phyloP scores from a whole-genome alignment of 1,140 invertebrate genomes.

The Rhyzopertha dominica region DNA sequence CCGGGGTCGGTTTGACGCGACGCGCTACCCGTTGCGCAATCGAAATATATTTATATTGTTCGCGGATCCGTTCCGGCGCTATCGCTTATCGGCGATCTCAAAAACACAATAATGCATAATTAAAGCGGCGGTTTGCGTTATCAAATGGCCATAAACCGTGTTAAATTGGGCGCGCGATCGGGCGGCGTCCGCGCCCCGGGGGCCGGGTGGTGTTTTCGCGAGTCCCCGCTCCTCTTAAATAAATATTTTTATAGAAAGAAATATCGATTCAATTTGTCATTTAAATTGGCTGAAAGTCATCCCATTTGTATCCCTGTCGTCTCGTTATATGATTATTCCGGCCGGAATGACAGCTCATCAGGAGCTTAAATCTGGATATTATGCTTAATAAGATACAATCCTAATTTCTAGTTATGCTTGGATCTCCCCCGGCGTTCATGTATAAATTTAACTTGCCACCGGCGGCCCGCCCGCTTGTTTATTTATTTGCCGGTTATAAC shows the following conservation, averaged over 20 bases:
- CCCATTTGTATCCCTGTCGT: conserved; percentile 44
- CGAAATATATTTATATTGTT: conserved; percentile 22
- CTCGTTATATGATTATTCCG: conserved; percentile 44
- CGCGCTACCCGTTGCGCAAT: no score
- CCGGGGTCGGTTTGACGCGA: conserved; percentile 14
- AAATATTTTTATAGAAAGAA: conserved; percentile 47
- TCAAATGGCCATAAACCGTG: conserved; percentile 18
- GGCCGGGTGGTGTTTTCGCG: no score
- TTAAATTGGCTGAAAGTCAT: conserved; percentile 45
- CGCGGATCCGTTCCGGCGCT: conserved; percentile 3
- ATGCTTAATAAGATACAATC: conserved; percentile 32
- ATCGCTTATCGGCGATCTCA: conserved; percentile 22
- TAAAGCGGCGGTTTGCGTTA: conserved; percentile 21
- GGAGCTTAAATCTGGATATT: conserved; percentile 24
- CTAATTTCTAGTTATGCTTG: no score
- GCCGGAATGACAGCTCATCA: conserved; percentile 37
- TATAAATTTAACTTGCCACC: no score
- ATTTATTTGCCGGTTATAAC: no score
- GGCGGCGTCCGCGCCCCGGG: no score
- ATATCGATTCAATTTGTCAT: conserved; percentile 45
- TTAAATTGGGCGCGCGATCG: conserved; percentile 15
- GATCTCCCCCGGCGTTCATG: no score
- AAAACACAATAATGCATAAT: conserved; percentile 31
- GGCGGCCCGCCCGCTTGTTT: no score
- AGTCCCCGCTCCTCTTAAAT: no score